Percentiles rank a stretch among this genome's conserved stretches.
These are phyloP conservation scores for Phrynosoma platyrhinos DNA, from an alignment of 2,113 vertebrate genomes.

Conservation along the genomic window DNA sequence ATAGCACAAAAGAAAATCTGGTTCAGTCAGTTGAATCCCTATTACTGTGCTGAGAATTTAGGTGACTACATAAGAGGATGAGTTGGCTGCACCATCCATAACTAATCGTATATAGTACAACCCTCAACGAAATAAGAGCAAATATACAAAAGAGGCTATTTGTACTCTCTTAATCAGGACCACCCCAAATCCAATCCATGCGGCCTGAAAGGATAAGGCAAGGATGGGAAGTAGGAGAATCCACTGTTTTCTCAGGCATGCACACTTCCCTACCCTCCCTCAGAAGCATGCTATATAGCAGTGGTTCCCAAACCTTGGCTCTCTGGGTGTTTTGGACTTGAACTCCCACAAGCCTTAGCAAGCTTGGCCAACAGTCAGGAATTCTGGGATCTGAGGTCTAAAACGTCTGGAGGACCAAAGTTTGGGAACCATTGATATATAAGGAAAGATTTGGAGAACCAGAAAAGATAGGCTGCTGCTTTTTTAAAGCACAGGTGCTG, in stretches of 20 bases:
- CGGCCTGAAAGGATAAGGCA: not conserved
- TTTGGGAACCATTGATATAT: no score
- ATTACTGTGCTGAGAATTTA: no score
- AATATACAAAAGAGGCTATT: not conserved
- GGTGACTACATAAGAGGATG: not conserved
- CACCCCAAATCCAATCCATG: not conserved
- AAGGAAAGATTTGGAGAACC: no score
- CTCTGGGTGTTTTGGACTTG: no score
- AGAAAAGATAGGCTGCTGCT: no score
- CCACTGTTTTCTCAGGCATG: not conserved
- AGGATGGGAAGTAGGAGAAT: not conserved
- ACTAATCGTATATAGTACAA: not conserved
- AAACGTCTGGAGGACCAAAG: no score
- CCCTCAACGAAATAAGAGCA: not conserved
- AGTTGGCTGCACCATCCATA: no score
- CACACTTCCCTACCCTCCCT: not conserved
- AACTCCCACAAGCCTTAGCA: no score
- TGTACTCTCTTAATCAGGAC: not conserved
- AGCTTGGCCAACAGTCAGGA: no score
- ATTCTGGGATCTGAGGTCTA: no score
- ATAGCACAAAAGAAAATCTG: not conserved
- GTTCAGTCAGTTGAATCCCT: not conserved
- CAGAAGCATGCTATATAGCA: not conserved
- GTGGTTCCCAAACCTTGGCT: no score
- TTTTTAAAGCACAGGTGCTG: no score